phyloP scores from a whole-genome alignment of 2,797 vertebrate species.

The Aphelocoma californica region DNA sequence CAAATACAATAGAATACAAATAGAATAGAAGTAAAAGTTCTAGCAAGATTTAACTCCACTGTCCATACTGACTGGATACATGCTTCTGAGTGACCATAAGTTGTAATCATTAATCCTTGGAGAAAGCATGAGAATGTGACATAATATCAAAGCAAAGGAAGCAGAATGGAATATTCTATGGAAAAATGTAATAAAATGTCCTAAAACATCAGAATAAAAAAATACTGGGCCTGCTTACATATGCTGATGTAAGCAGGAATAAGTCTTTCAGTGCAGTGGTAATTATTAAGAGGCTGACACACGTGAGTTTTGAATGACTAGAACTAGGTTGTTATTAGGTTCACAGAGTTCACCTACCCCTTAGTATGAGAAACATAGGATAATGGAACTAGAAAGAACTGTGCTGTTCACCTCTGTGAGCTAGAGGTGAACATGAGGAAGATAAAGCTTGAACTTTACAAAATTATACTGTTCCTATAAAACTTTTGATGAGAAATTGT shows the following conservation, averaged over 20 bases:
- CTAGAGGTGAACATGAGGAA: not conserved
- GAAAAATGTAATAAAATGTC: constrained; percentile 1
- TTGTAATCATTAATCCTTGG: not conserved
- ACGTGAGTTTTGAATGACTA: not conserved
- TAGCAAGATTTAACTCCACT: not conserved
- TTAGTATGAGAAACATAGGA: not conserved
- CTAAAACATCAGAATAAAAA: constrained; percentile 16
- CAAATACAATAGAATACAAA: not conserved
- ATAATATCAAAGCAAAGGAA: constrained; percentile 33
- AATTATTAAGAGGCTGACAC: not conserved
- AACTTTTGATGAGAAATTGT: not conserved
- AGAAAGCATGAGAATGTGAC: not conserved
- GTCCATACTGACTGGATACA: not conserved
- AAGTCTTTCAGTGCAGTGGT: not conserved
- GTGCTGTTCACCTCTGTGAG: not conserved
- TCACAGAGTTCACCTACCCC: not conserved
- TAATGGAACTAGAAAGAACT: not conserved
- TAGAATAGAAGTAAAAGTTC: not conserved
- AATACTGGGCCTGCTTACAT: not conserved
- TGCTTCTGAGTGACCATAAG: not conserved
- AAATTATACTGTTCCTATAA: not conserved
- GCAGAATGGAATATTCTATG: constrained; percentile 30
- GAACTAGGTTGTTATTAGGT: not conserved
- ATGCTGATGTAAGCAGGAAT: not conserved
- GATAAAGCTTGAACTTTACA: not conserved